Conservation (phyloP, 2,797 vertebrate species). For the Leuciscus waleckii region DNA sequence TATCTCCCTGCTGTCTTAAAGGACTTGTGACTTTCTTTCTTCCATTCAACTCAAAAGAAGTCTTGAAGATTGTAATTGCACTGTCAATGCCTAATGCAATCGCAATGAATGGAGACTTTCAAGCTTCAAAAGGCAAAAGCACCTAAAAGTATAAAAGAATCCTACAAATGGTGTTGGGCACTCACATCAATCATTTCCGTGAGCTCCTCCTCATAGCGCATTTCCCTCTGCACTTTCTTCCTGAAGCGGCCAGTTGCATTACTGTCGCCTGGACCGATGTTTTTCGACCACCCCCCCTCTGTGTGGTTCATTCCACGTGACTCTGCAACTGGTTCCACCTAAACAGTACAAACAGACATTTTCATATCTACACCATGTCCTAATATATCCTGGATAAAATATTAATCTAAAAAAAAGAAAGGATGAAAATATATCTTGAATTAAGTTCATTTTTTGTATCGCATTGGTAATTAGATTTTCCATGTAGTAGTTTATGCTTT, state of each 20-base stretch:
- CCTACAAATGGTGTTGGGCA: background rate
- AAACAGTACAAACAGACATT: background rate
- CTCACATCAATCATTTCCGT: conserved; percentile 82
- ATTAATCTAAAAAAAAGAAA: background rate
- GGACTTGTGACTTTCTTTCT: background rate
- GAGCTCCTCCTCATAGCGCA: conserved; percentile 81
- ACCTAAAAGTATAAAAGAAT: background rate
- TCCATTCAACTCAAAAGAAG: background rate
- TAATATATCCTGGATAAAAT: background rate
- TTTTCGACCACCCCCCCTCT: conserved; percentile 93
- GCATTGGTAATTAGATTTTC: background rate
- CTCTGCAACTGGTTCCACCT: conserved; percentile 92
- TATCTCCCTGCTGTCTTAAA: background rate
- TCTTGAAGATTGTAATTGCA: background rate
- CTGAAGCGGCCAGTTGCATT: conserved; percentile 90
- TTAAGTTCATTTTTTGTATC: background rate
- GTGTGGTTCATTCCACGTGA: conserved; percentile 85
- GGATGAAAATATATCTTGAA: background rate
- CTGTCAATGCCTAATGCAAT: background rate
- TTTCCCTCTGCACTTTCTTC: conserved; percentile 93
- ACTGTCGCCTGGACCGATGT: conserved; percentile 82
- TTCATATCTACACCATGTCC: background rate
- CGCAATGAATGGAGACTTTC: background rate
- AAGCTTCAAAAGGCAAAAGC: background rate
- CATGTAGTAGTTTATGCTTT: background rate